Conservation (phyloP, 2,113 vertebrate genomes). For the Dermatemys mawii region DNA sequence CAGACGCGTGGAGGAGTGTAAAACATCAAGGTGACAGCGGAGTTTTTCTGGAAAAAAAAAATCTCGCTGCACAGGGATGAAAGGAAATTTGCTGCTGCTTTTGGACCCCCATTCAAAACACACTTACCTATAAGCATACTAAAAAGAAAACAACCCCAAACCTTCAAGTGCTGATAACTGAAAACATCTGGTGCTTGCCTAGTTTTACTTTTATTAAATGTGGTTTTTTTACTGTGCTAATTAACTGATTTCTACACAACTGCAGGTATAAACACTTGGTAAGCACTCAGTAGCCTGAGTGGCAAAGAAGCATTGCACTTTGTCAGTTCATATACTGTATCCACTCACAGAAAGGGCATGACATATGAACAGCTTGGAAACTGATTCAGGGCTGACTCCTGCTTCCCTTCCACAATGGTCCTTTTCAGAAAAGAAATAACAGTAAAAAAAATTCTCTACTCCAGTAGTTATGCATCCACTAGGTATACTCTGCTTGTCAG, state of each 20-base stretch:
- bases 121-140: not conserved
- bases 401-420: not conserved
- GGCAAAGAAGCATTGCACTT: constrained; percentile 38
- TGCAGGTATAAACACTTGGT: constrained; percentile 58
- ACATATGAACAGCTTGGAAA: constrained; percentile 8
- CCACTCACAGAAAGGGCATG: not conserved
- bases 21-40: not conserved
- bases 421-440: not conserved
- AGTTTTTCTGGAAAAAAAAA: not conserved
- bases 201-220: constrained; percentile 45
- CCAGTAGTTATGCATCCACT: not conserved
- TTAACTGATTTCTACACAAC: constrained; percentile 71
- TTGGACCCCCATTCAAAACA: not conserved
- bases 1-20: not conserved
- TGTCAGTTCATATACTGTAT: not conserved
- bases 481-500: not conserved
- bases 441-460: constrained; percentile 3
- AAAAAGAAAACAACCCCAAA: constrained; percentile 10
- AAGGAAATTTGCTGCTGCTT: not conserved
- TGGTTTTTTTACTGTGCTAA: constrained; percentile 57
- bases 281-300: constrained; percentile 24
- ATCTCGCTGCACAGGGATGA: not conserved
- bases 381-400: not conserved
- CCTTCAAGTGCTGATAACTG: constrained; percentile 3
- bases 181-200: constrained; percentile 66